These are phyloP conservation scores for Anabas testudineus DNA, from an alignment of 2,797 vertebrate species.

Conservation along the genomic window DNA sequence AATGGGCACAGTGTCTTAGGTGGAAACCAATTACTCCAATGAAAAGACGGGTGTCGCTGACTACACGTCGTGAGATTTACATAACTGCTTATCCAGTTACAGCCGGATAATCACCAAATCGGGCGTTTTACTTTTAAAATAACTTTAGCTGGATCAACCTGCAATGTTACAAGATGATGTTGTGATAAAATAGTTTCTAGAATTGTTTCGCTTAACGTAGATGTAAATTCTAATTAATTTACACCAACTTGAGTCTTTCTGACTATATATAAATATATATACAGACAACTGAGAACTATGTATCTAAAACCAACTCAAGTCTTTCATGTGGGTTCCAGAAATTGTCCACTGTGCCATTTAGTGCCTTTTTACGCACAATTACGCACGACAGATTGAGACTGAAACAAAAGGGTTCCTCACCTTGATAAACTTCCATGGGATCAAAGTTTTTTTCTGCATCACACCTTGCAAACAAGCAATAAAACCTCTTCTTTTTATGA, in stretches of 20 bases:
- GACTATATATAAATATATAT: too few species aligned
- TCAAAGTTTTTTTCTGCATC: slow-evolving; percentile 61
- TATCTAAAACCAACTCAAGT: too few species aligned
- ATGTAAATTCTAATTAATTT: too few species aligned
- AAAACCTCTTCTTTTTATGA: slow-evolving; percentile 49
- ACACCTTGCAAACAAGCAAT: slow-evolving; percentile 60
- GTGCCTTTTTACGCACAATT: slow-evolving; percentile 58
- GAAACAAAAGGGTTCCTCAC: slow-evolving; percentile 2
- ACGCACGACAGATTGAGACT: slow-evolving; percentile 32
- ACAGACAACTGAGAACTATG: too few species aligned
- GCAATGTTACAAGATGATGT: background rate
- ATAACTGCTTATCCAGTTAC: slow-evolving; percentile 56
- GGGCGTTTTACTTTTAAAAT: slow-evolving; percentile 7
- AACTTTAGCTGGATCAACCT: background rate
- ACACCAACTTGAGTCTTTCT: too few species aligned
- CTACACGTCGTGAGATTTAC: slow-evolving; percentile 68
- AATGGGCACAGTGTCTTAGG: slow-evolving; percentile 77
- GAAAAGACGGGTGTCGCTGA: slow-evolving; percentile 64
- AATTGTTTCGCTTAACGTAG: background rate
- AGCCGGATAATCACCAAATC: slow-evolving; percentile 67
- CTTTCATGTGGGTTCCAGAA: background rate
- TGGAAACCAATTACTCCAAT: slow-evolving; percentile 75
- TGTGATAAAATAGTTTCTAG: background rate
- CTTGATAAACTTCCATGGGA: slow-evolving; percentile 52
- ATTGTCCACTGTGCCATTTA: slow-evolving; percentile 35